Percentiles rank a stretch among this genome's conserved stretches.
These are phyloP conservation scores for Cheumatopsyche charites DNA, from an alignment of 1,140 invertebrate genomes.

Conservation along the genomic window DNA sequence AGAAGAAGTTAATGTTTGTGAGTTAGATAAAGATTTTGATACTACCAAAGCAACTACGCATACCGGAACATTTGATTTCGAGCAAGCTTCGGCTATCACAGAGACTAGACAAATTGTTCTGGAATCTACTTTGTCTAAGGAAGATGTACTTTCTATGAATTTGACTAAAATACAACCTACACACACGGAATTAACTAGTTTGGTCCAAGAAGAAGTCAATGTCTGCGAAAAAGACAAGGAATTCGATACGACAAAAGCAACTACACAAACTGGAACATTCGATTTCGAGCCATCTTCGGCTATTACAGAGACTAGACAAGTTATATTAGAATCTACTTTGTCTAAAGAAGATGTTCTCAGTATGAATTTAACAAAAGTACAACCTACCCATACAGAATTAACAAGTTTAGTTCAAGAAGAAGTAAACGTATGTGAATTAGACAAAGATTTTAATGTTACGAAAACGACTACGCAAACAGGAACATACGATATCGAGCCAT, in stretches of 20 bases:
- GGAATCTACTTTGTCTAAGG: conserved; percentile 12
- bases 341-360: conserved; percentile 5
- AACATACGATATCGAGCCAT: conserved; percentile 33
- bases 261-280: conserved; percentile 10
- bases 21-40: conserved; percentile 35
- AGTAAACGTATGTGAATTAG: conserved; percentile 15
- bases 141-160: not conserved
- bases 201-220: conserved; percentile 39
- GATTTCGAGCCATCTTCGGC: conserved; percentile 37
- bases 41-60: not conserved
- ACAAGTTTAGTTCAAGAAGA: conserved; percentile 42
- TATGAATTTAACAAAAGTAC: conserved; percentile 21
- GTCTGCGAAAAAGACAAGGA: conserved; percentile 12
- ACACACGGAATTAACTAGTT: conserved; percentile 30
- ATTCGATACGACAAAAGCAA: conserved; percentile 16
- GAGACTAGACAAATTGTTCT: conserved; percentile 29
- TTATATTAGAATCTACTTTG: conserved; percentile 34
- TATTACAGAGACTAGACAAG: conserved; percentile 26
- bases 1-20: conserved; percentile 35
- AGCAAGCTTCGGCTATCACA: conserved; percentile 27
- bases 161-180: conserved; percentile 23
- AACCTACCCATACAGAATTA: conserved; percentile 34
- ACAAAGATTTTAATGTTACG: conserved; percentile 33
- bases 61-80: conserved; percentile 27
- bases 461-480: conserved; percentile 18